Percentiles rank a stretch among this genome's conserved stretches.
phyloP scores from a whole-genome alignment of 2,888 invertebrate species.

The Dinocampus coccinellae region DNA sequence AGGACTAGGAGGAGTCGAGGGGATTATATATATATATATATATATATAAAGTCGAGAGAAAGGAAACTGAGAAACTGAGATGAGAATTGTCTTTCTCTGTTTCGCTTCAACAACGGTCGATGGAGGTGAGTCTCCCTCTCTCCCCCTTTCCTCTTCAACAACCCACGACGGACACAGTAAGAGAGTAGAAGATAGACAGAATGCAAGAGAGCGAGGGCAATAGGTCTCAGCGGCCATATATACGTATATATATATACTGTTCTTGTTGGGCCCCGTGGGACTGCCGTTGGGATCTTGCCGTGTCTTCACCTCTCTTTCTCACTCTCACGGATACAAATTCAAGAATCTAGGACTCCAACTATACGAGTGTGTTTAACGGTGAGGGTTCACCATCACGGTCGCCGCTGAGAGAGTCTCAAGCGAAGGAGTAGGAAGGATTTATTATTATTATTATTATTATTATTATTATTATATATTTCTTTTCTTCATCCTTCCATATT shows the following conservation, averaged over 20 bases:
- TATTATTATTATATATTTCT: no score
- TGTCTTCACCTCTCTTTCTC: slow-evolving; percentile 26
- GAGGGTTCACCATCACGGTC: slow-evolving; percentile 37
- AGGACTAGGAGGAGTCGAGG: slow-evolving; percentile 40
- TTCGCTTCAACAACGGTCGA: slow-evolving; percentile 9
- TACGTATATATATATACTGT: background rate
- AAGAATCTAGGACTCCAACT: slow-evolving; percentile 57
- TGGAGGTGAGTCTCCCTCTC: slow-evolving; percentile 42
- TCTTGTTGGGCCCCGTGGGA: slow-evolving; percentile 55
- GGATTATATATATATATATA: slow-evolving; percentile 14
- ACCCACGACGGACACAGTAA: slow-evolving; percentile 30
- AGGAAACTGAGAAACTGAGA: slow-evolving; percentile 51
- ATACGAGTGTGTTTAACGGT: slow-evolving; percentile 16
- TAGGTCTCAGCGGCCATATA: background rate
- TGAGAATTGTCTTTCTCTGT: slow-evolving; percentile 35
- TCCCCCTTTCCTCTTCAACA: no score
- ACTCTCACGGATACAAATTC: slow-evolving; percentile 58
- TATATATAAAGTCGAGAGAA: slow-evolving; percentile 41
- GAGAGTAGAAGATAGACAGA: background rate
- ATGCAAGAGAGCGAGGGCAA: background rate
- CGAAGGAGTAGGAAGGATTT: slow-evolving; percentile 20
- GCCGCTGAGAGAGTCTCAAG: slow-evolving; percentile 14
- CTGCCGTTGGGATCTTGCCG: slow-evolving; percentile 41
- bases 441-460: slow-evolving; percentile 20
- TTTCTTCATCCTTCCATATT: slow-evolving; percentile 15